phyloP scores from a whole-genome alignment of 2,797 vertebrate genomes.

The Eutrigla gurnardus region DNA sequence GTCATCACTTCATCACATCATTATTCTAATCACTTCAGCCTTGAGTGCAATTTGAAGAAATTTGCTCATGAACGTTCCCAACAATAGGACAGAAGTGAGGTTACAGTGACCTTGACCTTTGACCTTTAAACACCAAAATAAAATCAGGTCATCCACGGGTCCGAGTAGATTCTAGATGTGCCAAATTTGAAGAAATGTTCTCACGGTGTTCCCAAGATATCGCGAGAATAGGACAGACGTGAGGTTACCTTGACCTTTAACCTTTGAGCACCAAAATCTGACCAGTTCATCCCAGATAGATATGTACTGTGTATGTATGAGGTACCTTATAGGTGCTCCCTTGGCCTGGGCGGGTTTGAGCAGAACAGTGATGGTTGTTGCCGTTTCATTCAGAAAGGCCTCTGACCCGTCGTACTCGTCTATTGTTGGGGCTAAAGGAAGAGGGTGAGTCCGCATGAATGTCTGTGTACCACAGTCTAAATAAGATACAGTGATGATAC shows the following conservation, averaged over 20 bases:
- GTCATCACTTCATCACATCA: background rate
- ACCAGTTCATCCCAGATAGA: too few relatives aligned
- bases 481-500: background rate
- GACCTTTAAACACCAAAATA: too few relatives aligned
- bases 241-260: too few relatives aligned
- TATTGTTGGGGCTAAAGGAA: slow-evolving; percentile 90
- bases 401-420: slow-evolving; percentile 96
- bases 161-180: too few relatives aligned
- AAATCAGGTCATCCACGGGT: too few relatives aligned
- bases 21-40: background rate
- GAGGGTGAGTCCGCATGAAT: background rate
- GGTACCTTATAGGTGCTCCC: slow-evolving; percentile 97
- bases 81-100: too few relatives aligned
- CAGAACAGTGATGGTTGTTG: slow-evolving; percentile 97
- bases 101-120: too few relatives aligned
- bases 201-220: too few relatives aligned
- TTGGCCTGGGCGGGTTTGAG: slow-evolving; percentile 97
- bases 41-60: background rate
- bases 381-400: slow-evolving; percentile 96
- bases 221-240: too few relatives aligned
- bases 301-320: background rate
- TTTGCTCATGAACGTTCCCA: too few relatives aligned
- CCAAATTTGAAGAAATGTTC: too few relatives aligned
- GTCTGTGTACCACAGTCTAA: background rate
- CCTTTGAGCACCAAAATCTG: too few relatives aligned